Base-by-base conservation (phyloP, 2,888 invertebrate species). In the Aphidius colemani region DNA sequence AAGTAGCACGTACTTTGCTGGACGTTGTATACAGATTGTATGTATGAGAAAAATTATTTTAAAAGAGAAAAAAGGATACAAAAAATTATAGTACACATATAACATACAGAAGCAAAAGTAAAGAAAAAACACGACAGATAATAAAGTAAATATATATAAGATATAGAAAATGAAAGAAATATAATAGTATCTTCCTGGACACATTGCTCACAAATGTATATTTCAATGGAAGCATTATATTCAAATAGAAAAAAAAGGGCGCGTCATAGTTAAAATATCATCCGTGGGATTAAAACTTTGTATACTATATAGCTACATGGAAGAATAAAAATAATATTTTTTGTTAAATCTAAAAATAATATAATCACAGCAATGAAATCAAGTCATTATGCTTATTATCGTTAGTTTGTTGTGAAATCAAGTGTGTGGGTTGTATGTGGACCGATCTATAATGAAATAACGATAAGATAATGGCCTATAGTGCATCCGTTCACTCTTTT, bases 1-100 rank as follows among this genome's bases (percentile, higher is more conserved):
- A 60, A 64, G 64, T 58, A 65, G 65, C 65, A 65, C 65, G 61
- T 61, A 57, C 46, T 11, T 57, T 46, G 9, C n/a, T 50, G 13
- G 50, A 11, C 18, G 18, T 13, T 11, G 13, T 46, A 30, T 30
- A 30, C 30, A 30, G 30, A 43, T 44, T 41, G 44, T 55, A 18
- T 18, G 11, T 55, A 55, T 41, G 53, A 39, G 51, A 39, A n/a
- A 51, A 39, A 51, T 39, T 51, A 51, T 51, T 18, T 18, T 1
- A 18, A 18, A 13, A 18, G 2, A 18, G 1, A 18, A 18, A 18
- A 18, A 18, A 18, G 2, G 2, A 18, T 2, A 2, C 13, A 18
- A 18, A 30, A 30, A 30, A 30, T 30, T 30, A 30, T 30, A 30
- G 30, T 30, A 30, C 30, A 30, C 30, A 30, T 5, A 5, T 30